Evolutionary conservation across 2,888 invertebrate species (phyloP), one percentile per base, ranked within the genome.

Genomic region (Drosophila kanekoi): DNA sequence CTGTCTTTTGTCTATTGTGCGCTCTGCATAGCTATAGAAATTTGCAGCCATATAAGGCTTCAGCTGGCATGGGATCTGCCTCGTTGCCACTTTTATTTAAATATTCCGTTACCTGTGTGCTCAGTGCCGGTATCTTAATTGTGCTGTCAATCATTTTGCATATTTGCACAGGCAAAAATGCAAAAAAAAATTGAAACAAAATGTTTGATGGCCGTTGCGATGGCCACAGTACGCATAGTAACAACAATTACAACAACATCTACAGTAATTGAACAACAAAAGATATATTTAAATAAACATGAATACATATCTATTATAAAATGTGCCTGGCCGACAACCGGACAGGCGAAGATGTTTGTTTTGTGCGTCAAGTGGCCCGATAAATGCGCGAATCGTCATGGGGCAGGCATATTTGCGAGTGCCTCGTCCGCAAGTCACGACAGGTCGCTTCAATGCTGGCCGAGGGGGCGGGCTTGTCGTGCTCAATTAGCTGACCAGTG

Each of bases 101-200:
- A 62, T 53, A 40, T 52, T 56, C 41, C 61, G 54, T 49, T 63
- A 62, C 69, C 76, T 71, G 41, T 32, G 38, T 37, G 61, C 59
- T 57, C 59, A 52, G 56, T 67, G 64, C 57, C 74, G 64, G 79
- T 64, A 51, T 65, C 84, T 85, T 89, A 81, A 85, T 85, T 85
- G 89, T 85, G 75, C 89, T 85, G 89, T 85, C 89, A 85, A 85
- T 85, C 89, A 85, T 84, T 87, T 87, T 81, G 85, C 89, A 89
- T 87, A 84, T 86, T 86, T 84, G 86, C 82, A 81, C 81, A 45
- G 53, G 63, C 63, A 40, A 57, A 44, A n/a, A n/a, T n/a, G n/a
- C n/a, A n/a, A n/a, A n/a, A n/a, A n/a, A 18, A 78, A 70, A 47
- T 20, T 23, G 45, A 60, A 76, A 59, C 32, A 43, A 70, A 75